A percentile compares a stretch with the other conserved stretches of the same genome.
These are phyloP conservation scores for Arge pagana DNA, from an alignment of 2,888 invertebrate species.

Conservation along the genomic window DNA sequence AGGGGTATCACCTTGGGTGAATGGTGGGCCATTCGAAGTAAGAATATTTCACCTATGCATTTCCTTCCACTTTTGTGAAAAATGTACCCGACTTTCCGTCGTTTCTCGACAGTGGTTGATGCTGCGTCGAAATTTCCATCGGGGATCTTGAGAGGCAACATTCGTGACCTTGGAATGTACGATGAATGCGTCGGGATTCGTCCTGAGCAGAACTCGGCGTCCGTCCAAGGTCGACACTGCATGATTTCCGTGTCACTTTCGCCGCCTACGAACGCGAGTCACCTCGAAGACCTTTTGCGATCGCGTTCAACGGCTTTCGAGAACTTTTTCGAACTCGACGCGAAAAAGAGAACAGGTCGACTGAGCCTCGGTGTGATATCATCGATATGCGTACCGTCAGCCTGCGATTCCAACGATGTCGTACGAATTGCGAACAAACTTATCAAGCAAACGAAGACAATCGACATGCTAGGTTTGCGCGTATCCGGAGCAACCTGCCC, in stretches of 20 bases:
- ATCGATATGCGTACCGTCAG: slow-evolving; percentile 57
- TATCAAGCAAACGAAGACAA: background rate
- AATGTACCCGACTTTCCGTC: too few relatives aligned
- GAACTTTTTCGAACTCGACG: too few relatives aligned
- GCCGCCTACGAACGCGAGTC: too few relatives aligned
- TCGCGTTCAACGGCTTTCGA: too few relatives aligned
- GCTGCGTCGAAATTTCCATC: slow-evolving; percentile 59
- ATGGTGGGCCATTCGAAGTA: too few relatives aligned
- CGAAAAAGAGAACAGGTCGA: too few relatives aligned
- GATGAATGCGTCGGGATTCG: slow-evolving; percentile 54
- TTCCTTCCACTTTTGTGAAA: too few relatives aligned
- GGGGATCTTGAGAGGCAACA: slow-evolving; percentile 57
- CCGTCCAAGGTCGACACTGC: slow-evolving; percentile 57
- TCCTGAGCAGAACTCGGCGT: slow-evolving; percentile 33
- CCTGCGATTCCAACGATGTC: slow-evolving; percentile 52
- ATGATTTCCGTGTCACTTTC: too few relatives aligned
- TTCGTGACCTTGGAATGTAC: slow-evolving; percentile 57
- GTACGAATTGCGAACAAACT: slow-evolving; percentile 21
- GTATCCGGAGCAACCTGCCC: slow-evolving; percentile 1
- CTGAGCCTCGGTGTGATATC: slow-evolving; percentile 46
- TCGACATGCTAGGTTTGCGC: background rate
- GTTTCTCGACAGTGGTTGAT: slow-evolving; percentile 63
- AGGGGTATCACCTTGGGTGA: too few relatives aligned
- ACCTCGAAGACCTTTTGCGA: too few relatives aligned
- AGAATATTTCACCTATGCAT: too few relatives aligned